These are phyloP conservation scores for Pandemis cinnamomeana DNA, from an alignment of 2,888 invertebrate genomes.

Conservation along the genomic window DNA sequence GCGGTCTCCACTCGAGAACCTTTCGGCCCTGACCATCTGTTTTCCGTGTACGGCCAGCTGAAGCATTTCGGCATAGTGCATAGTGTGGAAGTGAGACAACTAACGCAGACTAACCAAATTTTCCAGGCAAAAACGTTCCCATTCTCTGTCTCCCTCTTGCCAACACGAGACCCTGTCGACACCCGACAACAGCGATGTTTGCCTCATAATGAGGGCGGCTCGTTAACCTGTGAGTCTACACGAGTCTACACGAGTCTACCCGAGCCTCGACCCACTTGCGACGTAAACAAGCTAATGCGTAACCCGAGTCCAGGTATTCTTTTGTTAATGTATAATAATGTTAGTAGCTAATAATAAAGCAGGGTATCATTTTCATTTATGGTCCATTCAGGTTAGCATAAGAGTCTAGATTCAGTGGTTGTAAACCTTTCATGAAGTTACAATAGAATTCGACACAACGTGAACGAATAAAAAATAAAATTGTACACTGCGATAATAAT, in stretches of 20 bases:
- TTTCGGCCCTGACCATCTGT: too few species aligned
- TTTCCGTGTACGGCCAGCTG: too few species aligned
- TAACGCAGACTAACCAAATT: background rate
- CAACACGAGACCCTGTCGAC: conserved; percentile 11
- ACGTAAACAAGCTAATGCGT: conserved; percentile 22
- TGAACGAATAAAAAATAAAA: too few species aligned
- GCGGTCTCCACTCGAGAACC: too few species aligned
- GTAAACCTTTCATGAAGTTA: too few species aligned
- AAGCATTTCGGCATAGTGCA: too few species aligned
- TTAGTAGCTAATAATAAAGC: background rate
- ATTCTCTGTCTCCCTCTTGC: background rate
- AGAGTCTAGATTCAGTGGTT: too few species aligned
- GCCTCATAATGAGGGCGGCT: conserved; percentile 15
- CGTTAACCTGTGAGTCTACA: conserved; percentile 12
- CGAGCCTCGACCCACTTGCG: conserved; percentile 11
- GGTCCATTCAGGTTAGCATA: too few species aligned
- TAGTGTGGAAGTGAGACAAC: too few species aligned
- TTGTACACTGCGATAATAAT: too few species aligned
- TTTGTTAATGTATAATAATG: background rate
- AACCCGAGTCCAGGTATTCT: conserved; percentile 5
- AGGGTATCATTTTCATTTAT: too few species aligned
- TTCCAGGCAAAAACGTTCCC: background rate
- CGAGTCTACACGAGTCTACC: background rate
- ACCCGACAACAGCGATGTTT: conserved; percentile 7
- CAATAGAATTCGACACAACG: too few species aligned